phyloP scores from a whole-genome alignment of 2,888 invertebrate species.

The Lypha dubia region DNA sequence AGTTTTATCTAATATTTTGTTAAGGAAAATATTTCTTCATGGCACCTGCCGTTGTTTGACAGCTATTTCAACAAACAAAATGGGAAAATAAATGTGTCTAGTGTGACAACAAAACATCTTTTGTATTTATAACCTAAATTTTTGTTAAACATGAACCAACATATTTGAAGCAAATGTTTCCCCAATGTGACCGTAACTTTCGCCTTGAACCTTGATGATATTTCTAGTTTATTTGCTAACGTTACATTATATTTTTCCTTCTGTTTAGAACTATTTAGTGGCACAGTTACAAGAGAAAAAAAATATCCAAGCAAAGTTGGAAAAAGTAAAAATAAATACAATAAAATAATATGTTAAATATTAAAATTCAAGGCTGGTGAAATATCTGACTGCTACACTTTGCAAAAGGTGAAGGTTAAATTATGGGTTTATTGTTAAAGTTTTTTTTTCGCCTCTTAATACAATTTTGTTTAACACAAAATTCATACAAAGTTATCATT shows the following conservation, averaged over 20 bases:
- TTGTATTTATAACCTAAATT: too few relatives aligned
- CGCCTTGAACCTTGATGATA: slow-evolving; percentile 11
- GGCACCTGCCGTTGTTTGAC: too few relatives aligned
- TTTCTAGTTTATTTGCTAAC: slow-evolving; percentile 13
- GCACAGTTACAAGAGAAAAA: slow-evolving; percentile 11
- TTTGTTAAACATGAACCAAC: too few relatives aligned
- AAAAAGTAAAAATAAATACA: slow-evolving; percentile 23
- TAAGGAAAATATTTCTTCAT: too few relatives aligned
- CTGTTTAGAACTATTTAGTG: slow-evolving; percentile 31
- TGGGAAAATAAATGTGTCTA: too few relatives aligned
- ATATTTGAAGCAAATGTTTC: too few relatives aligned
- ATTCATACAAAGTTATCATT: neutral
- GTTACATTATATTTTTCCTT: slow-evolving; percentile 4
- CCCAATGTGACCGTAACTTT: too few relatives aligned
- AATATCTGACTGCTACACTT: slow-evolving; percentile 43
- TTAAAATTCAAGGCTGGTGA: slow-evolving; percentile 46
- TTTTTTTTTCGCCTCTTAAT: neutral
- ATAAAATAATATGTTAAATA: slow-evolving; percentile 31
- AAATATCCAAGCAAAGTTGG: too few relatives aligned
- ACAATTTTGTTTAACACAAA: slow-evolving; percentile 24
- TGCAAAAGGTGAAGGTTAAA: slow-evolving; percentile 65
- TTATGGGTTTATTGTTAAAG: slow-evolving; percentile 42
- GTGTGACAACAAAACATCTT: too few relatives aligned
- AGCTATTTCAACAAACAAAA: too few relatives aligned
- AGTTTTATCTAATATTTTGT: too few relatives aligned